Evolutionary conservation across 2,888 invertebrate genomes (phyloP).

Genomic region (Apocheima hispidaria): DNA sequence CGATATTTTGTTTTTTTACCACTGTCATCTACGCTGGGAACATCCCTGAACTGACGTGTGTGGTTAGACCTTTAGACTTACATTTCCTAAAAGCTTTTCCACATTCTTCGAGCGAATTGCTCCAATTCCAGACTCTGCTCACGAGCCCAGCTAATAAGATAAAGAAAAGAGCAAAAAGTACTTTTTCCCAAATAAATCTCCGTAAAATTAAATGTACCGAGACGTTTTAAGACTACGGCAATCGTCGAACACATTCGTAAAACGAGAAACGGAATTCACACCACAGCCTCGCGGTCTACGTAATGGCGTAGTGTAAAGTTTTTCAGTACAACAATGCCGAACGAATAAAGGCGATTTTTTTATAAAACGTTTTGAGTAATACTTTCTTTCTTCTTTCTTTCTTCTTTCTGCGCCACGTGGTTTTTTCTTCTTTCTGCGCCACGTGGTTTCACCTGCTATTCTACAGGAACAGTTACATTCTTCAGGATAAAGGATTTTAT

Average conservation of each 20-base stretch:
- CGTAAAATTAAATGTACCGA: constrained; percentile 54
- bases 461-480: too few species aligned
- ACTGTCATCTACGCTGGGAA: too few species aligned
- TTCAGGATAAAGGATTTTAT: too few species aligned
- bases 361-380: too few species aligned
- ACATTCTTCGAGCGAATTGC: constrained; percentile 6
- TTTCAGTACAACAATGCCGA: constrained; percentile 14
- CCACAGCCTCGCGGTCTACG: constrained; percentile 38
- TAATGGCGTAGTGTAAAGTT: constrained; percentile 24
- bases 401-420: too few species aligned
- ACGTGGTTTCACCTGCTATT: too few species aligned
- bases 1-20: too few species aligned
- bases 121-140: constrained; percentile 6
- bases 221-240: constrained; percentile 53
- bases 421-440: too few species aligned
- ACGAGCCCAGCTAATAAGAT: constrained; percentile 28
- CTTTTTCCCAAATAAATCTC: constrained; percentile 52
- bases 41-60: too few species aligned
- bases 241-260: constrained; percentile 52
- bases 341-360: too few species aligned
- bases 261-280: constrained; percentile 50
- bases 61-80: not conserved
- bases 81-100: constrained; percentile 14
- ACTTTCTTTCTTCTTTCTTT: too few species aligned
- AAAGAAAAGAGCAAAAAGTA: constrained; percentile 32